Base-by-base conservation (phyloP, 2,113 vertebrate species). In the Gobius niger region DNA sequence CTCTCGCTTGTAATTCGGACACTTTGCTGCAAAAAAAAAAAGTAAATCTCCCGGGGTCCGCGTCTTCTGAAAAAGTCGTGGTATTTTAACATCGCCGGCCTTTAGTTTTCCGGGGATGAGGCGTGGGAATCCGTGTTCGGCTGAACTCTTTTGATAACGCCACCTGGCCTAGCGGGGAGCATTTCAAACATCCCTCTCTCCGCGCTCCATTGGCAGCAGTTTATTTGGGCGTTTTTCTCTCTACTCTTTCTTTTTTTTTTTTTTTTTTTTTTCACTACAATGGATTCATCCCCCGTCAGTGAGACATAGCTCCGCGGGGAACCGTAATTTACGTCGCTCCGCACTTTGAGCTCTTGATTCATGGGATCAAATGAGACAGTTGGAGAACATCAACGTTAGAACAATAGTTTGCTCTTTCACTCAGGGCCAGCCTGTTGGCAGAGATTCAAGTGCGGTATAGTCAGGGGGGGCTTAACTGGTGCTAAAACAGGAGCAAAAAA, bases 361-460 rank as follows among this genome's bases (percentile, higher is more conserved):
- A 86, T 47, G 56, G 65, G 85, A 88, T 91, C 87, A 81, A 90
- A 92, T 91, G 90, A 92, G 74, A 85, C 85, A 47, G 78, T 57
- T 76, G 82, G 72, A 54, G 77, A 85, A 74, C 77, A 85, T 76
- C 82, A 81, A 62, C 60, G 73, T 71, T 76, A 67, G 70, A 68
- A 72, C 81, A 83, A 82, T 56, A 47, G 68, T 77, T 80, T 76
- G 72, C 74, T 73, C 78, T 86, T 73, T 80, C 77, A 78, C 74
- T 82, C 67, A 54, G 74, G 76, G 61, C 72, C 53, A 70, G 67
- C 7, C 13, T 56, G 69, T 63, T 60, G 11, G 69, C 62, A 59
- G 57, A 47, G 44, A 46, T 24, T 72, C 47, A 16, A 50, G 19
- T 40, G 41, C 12, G 44, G 59, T 63, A 59, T 15, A 62, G 49